phyloP scores from a whole-genome alignment of 2,797 vertebrate species.

The Sebastes umbrosus region DNA sequence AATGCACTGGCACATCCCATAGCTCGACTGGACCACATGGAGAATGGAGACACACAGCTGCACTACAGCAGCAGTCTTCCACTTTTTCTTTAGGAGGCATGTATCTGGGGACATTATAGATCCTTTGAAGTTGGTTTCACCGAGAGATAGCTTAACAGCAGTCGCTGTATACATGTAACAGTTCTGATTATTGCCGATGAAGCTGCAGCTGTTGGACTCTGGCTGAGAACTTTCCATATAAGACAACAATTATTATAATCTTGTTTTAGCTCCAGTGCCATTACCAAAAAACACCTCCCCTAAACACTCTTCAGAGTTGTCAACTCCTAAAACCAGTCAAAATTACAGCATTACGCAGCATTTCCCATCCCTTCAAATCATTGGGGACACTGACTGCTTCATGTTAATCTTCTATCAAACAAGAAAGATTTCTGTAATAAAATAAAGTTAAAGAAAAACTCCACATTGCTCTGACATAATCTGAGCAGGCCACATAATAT shows the following conservation, averaged over 20 bases:
- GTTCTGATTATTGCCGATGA: not conserved
- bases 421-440: not conserved
- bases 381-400: not conserved
- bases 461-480: slow-evolving; percentile 4
- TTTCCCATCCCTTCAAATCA: not conserved
- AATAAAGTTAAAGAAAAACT: not conserved
- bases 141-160: not conserved
- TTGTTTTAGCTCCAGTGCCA: not conserved
- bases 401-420: not conserved
- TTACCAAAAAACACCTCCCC: not conserved
- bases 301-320: not conserved
- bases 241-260: not conserved
- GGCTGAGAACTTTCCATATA: slow-evolving; percentile 1
- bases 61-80: slow-evolving; percentile 18
- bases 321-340: not conserved
- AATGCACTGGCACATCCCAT: slow-evolving; percentile 55
- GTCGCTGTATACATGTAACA: not conserved
- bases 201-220: not conserved
- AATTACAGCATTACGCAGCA: not conserved
- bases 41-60: slow-evolving; percentile 42
- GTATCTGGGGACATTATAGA: not conserved
- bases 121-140: slow-evolving; percentile 21
- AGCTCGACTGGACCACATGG: slow-evolving; percentile 36
- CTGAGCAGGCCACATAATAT: not conserved
- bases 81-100: slow-evolving; percentile 10